Evolutionary conservation across 2,888 invertebrate species (phyloP), one percentile per base, ranked within the genome.

Genomic region (Phaonia tiefii): DNA sequence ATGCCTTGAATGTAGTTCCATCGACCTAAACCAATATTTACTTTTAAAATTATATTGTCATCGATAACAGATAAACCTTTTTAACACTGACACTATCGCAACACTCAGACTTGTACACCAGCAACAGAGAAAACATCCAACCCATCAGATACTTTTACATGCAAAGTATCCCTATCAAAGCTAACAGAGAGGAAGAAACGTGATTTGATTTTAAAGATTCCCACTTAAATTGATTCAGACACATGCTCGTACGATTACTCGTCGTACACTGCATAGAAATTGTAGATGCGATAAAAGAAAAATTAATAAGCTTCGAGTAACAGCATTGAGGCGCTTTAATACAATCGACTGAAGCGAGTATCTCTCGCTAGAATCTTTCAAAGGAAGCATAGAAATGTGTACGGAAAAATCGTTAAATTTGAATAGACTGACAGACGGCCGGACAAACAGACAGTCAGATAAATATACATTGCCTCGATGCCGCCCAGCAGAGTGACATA

Each of bases 161-260:
- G 78, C 72, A 78, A 78, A 78, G 63, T 78, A 72, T 70, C 80
- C 81, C 71, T 67, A 78, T 69, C 63, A 13, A 49, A 72, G 49
- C 54, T 58, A 78, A 54, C 72, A 65, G 60, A 81, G 75, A 75
- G 72, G 58, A 72, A 69, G 39, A 49, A 78, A 81, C 81, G 81
- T 81, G 81, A 78, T 81, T 81, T 81, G 81, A 58, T 81, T 81
- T 67, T 39, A 37, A 81, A 78, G 71, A 78, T 78, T 72, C 44
- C 22, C 13, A 13, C 10, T 15, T 25, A 39, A 20, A 49, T 13
- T 58, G 31, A 31, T 31, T 31, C 31, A 39, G 17, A 71, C 25
- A 51, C n/a, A 25, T 15, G 20, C 1, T 22, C 22, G 22, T 5
- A 51, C 20, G 1, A 31, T 3, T 31, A 3, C 3, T 31, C 31